These are phyloP conservation scores for Ochropacha duplaris DNA, from an alignment of 2,888 invertebrate species.

Conservation along the genomic window DNA sequence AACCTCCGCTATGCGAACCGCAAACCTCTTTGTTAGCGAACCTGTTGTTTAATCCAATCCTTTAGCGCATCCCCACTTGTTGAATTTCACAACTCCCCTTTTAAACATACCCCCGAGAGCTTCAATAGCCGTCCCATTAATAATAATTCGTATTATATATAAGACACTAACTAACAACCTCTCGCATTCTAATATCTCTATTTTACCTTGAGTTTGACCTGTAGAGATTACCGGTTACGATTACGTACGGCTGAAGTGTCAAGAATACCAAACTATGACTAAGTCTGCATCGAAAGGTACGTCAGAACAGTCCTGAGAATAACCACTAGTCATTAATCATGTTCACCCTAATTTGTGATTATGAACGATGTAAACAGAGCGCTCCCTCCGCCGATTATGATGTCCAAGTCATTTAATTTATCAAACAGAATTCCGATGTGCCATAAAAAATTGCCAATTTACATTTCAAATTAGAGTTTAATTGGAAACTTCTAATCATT, in stretches of 20 bases:
- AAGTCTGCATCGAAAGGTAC: slow-evolving; percentile 35
- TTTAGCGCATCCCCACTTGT: slow-evolving; percentile 9
- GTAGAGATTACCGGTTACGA: slow-evolving; percentile 6
- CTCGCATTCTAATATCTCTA: slow-evolving; percentile 1
- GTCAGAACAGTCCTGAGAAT: slow-evolving; percentile 11
- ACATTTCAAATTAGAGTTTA: slow-evolving; percentile 21
- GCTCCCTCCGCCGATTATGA: neutral
- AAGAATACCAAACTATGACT: slow-evolving; percentile 26
- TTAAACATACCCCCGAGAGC: slow-evolving; percentile 18
- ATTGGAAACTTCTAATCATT: slow-evolving; percentile 10
- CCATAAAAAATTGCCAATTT: slow-evolving; percentile 11
- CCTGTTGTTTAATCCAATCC: slow-evolving; percentile 28
- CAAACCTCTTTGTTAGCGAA: slow-evolving; percentile 47
- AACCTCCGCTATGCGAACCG: slow-evolving; percentile 38
- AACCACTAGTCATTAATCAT: neutral
- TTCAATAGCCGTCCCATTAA: slow-evolving; percentile 7
- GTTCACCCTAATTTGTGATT: neutral
- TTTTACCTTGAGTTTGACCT: slow-evolving; percentile 5
- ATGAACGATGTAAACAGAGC: slow-evolving; percentile 1
- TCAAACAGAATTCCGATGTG: slow-evolving; percentile 12
- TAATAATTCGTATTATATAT: neutral
- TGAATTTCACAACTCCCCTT: slow-evolving; percentile 23
- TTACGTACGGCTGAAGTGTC: slow-evolving; percentile 3
- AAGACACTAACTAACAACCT: neutral
- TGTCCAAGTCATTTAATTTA: slow-evolving; percentile 3